A percentile compares a stretch with the other conserved stretches of the same genome.
Conservation (phyloP, 2,888 invertebrate genomes). For the Heteromurus nitidus region DNA sequence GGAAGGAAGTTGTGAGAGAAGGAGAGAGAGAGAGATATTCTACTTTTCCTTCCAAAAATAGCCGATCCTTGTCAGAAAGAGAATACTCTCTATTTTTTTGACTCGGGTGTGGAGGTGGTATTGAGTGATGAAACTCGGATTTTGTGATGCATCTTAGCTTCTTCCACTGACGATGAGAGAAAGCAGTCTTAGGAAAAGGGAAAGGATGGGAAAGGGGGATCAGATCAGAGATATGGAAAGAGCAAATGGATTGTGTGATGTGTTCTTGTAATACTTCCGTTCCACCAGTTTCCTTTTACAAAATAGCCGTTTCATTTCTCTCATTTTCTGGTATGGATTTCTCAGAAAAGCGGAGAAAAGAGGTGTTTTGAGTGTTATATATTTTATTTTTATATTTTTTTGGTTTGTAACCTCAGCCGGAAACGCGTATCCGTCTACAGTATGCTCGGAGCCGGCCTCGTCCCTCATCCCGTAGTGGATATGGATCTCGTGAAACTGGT, state of each 20-base stretch:
- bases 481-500: slow-evolving; percentile 96
- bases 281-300: background rate
- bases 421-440: slow-evolving; percentile 95
- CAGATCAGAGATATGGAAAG: slow-evolving; percentile 40
- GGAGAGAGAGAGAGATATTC: slow-evolving; percentile 8
- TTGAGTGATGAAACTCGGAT: slow-evolving; percentile 37
- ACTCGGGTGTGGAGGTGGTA: background rate
- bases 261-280: slow-evolving; percentile 15
- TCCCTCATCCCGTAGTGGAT: slow-evolving; percentile 94
- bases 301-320: too few species aligned
- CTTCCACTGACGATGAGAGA: too few species aligned
- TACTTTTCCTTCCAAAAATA: slow-evolving; percentile 20
- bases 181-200: slow-evolving; percentile 26
- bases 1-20: slow-evolving; percentile 6
- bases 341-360: slow-evolving; percentile 3
- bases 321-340: too few species aligned
- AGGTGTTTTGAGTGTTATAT: slow-evolving; percentile 17
- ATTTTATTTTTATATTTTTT: background rate
- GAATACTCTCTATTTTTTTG: background rate
- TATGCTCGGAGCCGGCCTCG: slow-evolving; percentile 96
- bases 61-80: slow-evolving; percentile 32
- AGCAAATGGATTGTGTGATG: slow-evolving; percentile 50
- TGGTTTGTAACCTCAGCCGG: slow-evolving; percentile 90
- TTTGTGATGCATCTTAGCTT: too few species aligned
- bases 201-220: slow-evolving; percentile 27